Base-by-base conservation (phyloP, 2,113 vertebrate species). In the Columba livia region DNA sequence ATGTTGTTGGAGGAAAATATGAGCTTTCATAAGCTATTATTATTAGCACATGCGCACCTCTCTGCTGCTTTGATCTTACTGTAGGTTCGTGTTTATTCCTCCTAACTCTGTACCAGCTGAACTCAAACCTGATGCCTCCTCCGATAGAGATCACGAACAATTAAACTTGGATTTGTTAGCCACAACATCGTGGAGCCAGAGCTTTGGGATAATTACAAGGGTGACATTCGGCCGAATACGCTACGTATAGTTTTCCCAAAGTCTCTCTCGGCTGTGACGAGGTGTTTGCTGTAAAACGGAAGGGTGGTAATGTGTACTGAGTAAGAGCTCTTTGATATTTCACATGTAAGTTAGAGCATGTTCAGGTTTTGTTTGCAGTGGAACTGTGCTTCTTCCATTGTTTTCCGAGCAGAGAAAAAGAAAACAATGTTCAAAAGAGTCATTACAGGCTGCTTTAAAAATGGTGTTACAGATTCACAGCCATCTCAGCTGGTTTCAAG, bases 1-100 rank as follows among this genome's bases (percentile, higher is more conserved):
- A 98, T 98, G 97, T 98, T 98, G 97, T 96, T 84, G 97, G 97
- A 97, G 97, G 97, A 97, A 98, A 98, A 97, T 79, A 93, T 26
- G 96, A 97, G 95, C 97, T 98, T 98, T 98, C 96, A 93, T 96
- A 97, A 97, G 97, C 92, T 96, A 88, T 96, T 95, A 88, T 95
- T 96, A 94, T 93, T 96, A 95, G 97, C 95, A 95, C 96, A 96
- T 94, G 94, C 90, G 92, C 96, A 97, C 91, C 86, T 36, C 93
- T 65, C 73, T 10, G 81, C 51, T 40, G 94, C 97, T 97, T 97
- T 97, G 95, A 97, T 97, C 93, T 97, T 53, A 82, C 93, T 90
- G 95, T 91, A 96, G 93, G 85, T 96, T 82, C 32, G 67, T 95
- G 93, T 97, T 97, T 93, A 96, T 87, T 93, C 90, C 95, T 96